Conservation (phyloP, 2,113 vertebrate species). For the Lates calcarifer region DNA sequence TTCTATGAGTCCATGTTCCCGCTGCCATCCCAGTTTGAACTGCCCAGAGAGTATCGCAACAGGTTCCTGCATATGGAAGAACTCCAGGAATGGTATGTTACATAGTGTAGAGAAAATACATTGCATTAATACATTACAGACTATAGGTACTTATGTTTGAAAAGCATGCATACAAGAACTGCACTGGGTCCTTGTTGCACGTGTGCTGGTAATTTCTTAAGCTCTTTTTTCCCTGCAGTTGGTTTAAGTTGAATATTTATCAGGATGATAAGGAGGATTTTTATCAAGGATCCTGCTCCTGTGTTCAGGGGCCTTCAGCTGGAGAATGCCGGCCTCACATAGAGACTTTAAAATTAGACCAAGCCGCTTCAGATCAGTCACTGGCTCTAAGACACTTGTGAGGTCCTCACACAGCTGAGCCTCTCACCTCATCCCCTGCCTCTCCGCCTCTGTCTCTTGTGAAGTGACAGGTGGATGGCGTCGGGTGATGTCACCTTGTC, state of each 20-base stretch:
- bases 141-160: neutral
- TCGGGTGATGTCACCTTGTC: constrained; percentile 71
- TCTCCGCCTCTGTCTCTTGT: constrained; percentile 13
- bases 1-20: constrained; percentile 99
- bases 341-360: constrained; percentile 71
- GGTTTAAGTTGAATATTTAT: constrained; percentile 16
- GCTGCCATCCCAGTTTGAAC: constrained; percentile 94
- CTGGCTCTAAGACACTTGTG: constrained; percentile 49
- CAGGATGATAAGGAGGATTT: too few relatives aligned
- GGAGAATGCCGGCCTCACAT: constrained; percentile 25
- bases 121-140: too few relatives aligned
- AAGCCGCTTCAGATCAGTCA: constrained; percentile 49
- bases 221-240: neutral
- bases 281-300: constrained; percentile 40
- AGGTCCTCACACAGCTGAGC: constrained; percentile 55
- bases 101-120: too few relatives aligned
- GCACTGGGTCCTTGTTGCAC: neutral
- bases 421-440: neutral
- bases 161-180: neutral
- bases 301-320: constrained; percentile 14
- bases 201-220: constrained; percentile 15
- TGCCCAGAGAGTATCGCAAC: constrained; percentile 96
- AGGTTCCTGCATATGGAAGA: constrained; percentile 96
- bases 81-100: constrained; percentile 93
- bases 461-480: constrained; percentile 45